These are phyloP conservation scores for Oreochromis mossambicus DNA, from an alignment of 2,797 vertebrate species.

Conservation along the genomic window DNA sequence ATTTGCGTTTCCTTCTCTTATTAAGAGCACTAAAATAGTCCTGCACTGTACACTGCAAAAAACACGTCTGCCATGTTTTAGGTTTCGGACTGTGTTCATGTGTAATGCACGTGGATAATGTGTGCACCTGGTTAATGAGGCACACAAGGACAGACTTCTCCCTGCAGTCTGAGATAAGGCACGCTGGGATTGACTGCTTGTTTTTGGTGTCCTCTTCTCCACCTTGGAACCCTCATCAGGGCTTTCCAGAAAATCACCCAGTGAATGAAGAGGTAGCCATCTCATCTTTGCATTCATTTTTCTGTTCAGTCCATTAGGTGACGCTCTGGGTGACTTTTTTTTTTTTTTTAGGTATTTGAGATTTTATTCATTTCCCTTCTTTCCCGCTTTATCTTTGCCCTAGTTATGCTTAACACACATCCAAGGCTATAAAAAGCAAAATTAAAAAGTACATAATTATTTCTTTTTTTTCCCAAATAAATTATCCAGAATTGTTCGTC, in stretches of 20 bases:
- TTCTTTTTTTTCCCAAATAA: accelerated
- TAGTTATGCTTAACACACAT: neutral
- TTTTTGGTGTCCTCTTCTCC: neutral
- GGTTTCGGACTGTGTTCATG: neutral
- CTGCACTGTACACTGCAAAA: neutral
- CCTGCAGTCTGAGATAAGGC: neutral
- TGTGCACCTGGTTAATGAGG: neutral
- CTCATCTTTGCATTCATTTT: neutral
- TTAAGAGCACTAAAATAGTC: neutral
- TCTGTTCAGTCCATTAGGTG: neutral
- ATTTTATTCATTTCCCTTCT: neutral
- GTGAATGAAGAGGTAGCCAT: neutral
- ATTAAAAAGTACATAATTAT: neutral
- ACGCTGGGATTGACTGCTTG: neutral
- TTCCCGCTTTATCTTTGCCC: neutral
- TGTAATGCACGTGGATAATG: neutral
- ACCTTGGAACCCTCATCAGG: neutral
- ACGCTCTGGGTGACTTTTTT: neutral
- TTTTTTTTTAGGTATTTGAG: neutral
- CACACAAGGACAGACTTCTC: neutral
- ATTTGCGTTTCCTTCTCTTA: neutral
- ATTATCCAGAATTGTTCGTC: neutral
- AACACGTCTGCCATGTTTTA: neutral
- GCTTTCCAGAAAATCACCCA: neutral
- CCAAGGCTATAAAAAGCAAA: neutral